These are phyloP conservation scores for Gymnothorax javanicus DNA, from an alignment of 2,797 vertebrate genomes.

Conservation along the genomic window DNA sequence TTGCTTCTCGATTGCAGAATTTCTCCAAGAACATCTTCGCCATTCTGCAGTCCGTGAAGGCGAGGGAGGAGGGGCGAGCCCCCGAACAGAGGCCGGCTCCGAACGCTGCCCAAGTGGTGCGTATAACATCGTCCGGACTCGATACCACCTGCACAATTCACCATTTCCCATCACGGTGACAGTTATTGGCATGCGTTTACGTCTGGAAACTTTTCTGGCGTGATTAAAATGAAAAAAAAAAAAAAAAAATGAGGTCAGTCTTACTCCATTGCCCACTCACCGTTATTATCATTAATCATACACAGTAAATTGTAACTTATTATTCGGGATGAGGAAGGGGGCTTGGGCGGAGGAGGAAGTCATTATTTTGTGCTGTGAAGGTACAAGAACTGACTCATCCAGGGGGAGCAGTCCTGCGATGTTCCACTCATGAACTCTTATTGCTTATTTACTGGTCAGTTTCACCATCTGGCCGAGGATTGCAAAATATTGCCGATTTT, in stretches of 20 bases:
- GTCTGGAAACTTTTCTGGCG: neutral
- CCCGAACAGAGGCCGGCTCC: constrained; percentile 93
- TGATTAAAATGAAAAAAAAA: neutral
- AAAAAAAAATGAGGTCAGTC: too few relatives aligned
- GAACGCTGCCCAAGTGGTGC: constrained; percentile 89
- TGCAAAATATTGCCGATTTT: too few relatives aligned
- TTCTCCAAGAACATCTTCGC: constrained; percentile 99
- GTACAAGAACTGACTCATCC: neutral
- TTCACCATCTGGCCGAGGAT: too few relatives aligned
- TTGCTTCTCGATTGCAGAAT: constrained; percentile 74
- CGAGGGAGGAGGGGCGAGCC: constrained; percentile 94
- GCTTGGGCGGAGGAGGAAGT: neutral
- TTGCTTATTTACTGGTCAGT: too few relatives aligned
- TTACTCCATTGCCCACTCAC: too few relatives aligned
- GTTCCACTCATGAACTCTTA: too few relatives aligned
- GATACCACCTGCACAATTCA: neutral
- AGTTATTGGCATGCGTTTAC: too few relatives aligned
- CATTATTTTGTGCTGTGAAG: neutral
- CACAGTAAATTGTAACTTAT: neutral
- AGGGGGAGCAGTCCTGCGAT: too few relatives aligned
- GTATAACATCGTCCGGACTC: constrained; percentile 30
- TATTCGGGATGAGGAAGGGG: neutral
- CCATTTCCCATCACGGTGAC: constrained; percentile 31
- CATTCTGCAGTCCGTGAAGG: constrained; percentile 98
- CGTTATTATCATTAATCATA: neutral